These are phyloP conservation scores for Sebastes melanostomus DNA, from an alignment of 2,797 vertebrate species.

Conservation along the genomic window DNA sequence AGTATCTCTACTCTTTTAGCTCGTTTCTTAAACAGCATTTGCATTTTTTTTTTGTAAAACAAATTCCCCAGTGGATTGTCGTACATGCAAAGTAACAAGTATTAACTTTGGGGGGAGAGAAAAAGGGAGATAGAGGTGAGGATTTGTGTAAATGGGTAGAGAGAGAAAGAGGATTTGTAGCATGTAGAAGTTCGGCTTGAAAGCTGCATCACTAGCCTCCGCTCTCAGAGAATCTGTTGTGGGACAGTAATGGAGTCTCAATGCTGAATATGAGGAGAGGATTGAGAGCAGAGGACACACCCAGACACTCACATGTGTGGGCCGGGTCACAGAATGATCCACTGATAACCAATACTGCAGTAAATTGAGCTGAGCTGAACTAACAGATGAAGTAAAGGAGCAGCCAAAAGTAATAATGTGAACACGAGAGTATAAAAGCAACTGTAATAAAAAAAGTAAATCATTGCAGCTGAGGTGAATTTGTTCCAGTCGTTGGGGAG, in stretches of 20 bases:
- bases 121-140: conserved; percentile 36
- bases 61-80: conserved; percentile 10
- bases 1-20: not conserved
- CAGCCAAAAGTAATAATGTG: not conserved
- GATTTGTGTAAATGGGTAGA: conserved; percentile 47
- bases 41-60: not conserved
- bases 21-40: not conserved
- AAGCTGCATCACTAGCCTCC: conserved; percentile 15
- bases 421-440: not conserved
- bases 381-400: not conserved
- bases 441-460: not conserved
- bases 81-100: conserved; percentile 31
- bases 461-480: not conserved
- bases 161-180: conserved; percentile 57
- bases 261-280: not conserved
- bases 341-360: not conserved
- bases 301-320: not conserved
- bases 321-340: not conserved
- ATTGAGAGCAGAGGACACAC: conserved; percentile 17
- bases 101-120: conserved; percentile 1
- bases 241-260: conserved; percentile 14
- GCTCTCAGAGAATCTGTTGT: conserved; percentile 21
- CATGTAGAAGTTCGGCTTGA: conserved; percentile 36
- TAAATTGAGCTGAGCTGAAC: not conserved
- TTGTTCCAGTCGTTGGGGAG: not conserved